These are phyloP conservation scores for Eustalomyia histrio DNA, from an alignment of 2,888 invertebrate species.

Conservation along the genomic window DNA sequence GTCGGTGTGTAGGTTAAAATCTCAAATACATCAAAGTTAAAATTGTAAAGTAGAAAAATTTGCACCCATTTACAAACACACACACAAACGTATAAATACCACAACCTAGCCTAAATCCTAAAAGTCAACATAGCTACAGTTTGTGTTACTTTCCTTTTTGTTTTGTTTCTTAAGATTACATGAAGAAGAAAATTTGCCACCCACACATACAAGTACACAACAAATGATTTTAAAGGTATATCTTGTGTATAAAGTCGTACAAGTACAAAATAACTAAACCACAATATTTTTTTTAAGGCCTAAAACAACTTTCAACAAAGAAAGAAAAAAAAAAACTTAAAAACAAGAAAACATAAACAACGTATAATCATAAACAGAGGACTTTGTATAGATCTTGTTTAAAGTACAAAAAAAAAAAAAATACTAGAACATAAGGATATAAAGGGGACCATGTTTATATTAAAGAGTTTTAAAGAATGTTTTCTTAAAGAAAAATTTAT, in stretches of 20 bases:
- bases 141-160: not conserved
- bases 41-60: not conserved
- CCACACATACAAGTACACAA: not conserved
- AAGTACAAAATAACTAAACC: conserved; percentile 14
- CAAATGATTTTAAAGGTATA: not conserved
- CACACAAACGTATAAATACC: conserved; percentile 1
- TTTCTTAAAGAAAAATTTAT: no score
- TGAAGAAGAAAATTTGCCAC: not conserved
- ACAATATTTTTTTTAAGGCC: conserved; percentile 50
- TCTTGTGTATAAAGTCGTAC: not conserved
- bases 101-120: conserved; percentile 34
- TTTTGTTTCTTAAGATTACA: conserved; percentile 1
- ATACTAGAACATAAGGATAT: not conserved
- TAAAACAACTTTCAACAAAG: conserved; percentile 41
- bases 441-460: not conserved
- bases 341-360: not conserved
- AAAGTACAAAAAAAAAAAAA: conserved; percentile 1
- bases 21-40: not conserved
- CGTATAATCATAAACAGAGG: not conserved
- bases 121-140: conserved; percentile 34
- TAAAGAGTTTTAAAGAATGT: no score
- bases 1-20: not conserved
- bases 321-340: conserved; percentile 5
- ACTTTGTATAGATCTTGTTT: conserved; percentile 1
- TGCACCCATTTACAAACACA: no score